Conservation (phyloP, 92 coral and sea anemone species). For the Porites lobata region DNA sequence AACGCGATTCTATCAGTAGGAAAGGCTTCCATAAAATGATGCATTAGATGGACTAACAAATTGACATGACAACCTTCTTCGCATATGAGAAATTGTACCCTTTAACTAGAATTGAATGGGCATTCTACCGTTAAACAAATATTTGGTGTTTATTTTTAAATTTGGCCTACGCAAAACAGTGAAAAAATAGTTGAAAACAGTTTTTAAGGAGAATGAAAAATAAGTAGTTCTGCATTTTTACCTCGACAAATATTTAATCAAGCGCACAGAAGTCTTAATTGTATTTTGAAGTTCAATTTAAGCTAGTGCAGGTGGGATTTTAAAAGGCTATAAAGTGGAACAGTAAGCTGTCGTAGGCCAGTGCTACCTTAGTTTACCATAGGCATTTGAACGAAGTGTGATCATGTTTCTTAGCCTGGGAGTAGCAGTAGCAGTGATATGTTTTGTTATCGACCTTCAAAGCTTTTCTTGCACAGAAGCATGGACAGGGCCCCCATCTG, state of each 20-base stretch:
- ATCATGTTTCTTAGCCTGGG: not conserved
- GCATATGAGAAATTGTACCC: too few species aligned
- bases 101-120: not conserved
- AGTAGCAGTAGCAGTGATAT: not conserved
- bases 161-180: not conserved
- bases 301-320: not conserved
- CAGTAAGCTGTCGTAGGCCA: not conserved
- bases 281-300: not conserved
- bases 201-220: not conserved
- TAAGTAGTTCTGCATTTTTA: too few species aligned
- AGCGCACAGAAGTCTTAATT: not conserved
- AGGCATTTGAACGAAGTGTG: not conserved
- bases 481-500: not conserved
- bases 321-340: not conserved
- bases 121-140: not conserved
- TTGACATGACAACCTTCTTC: not conserved
- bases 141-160: not conserved
- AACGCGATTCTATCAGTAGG: not conserved
- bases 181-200: too few species aligned
- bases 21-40: not conserved
- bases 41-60: not conserved
- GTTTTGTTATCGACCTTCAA: not conserved
- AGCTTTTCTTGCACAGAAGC: conserved; percentile 23
- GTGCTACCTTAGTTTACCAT: not conserved
- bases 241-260: conserved; percentile 10